These are phyloP conservation scores for Callinectes sapidus DNA, from an alignment of 2,888 invertebrate species.

Conservation along the genomic window DNA sequence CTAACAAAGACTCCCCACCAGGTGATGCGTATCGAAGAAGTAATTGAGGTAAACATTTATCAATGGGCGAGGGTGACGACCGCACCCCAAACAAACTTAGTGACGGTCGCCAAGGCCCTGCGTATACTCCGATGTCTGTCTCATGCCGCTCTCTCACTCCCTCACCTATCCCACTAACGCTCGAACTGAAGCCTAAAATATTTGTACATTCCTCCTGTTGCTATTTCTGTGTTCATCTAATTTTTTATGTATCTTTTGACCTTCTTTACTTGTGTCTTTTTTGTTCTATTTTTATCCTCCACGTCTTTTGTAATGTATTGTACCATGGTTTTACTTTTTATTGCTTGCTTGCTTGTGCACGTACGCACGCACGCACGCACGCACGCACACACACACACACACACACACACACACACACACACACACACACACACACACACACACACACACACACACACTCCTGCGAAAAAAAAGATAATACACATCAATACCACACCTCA, in stretches of 20 bases:
- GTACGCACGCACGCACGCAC: neutral
- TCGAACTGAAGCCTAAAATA: neutral
- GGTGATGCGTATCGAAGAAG: neutral
- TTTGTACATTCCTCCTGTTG: neutral
- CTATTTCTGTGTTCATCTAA: neutral
- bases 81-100: neutral
- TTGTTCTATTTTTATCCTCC: neutral
- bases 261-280: neutral
- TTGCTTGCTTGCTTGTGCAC: too few relatives aligned
- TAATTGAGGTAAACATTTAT: neutral
- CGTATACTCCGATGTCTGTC: too few relatives aligned
- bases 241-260: neutral
- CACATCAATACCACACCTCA: neutral
- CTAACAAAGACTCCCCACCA: neutral
- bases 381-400: constrained; percentile 8
- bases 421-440: neutral
- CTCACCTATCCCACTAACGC: neutral
- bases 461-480: too few relatives aligned
- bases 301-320: neutral
- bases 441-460: too few relatives aligned
- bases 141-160: too few relatives aligned
- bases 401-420: constrained; percentile 4
- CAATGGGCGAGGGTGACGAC: neutral
- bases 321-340: neutral
- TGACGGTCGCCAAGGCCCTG: neutral